phyloP scores from a whole-genome alignment of 64 coral and sea anemone genomes.

The Actinia tenebrosa region DNA sequence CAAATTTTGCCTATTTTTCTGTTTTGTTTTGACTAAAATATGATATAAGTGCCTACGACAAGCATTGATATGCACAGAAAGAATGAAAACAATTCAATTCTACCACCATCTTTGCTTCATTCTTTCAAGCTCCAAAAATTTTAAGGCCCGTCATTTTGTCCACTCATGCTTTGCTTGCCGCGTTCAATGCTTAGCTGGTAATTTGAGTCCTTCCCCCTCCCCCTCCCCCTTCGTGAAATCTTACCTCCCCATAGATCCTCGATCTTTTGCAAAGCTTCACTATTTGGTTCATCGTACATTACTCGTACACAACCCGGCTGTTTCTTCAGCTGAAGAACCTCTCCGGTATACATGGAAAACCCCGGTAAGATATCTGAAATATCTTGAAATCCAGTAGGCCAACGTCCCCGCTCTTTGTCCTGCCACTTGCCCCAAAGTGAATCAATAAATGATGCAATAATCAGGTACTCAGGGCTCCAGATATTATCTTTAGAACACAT shows the following conservation, averaged over 20 bases:
- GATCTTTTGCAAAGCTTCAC: neutral
- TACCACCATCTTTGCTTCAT: too few species aligned
- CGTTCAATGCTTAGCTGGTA: too few species aligned
- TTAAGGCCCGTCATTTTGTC: too few species aligned
- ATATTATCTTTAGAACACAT: constrained; percentile 44
- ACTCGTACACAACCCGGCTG: constrained; percentile 36
- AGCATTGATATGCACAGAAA: too few species aligned
- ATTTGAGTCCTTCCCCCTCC: too few species aligned
- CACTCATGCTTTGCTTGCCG: too few species aligned
- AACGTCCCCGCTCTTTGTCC: constrained; percentile 7
- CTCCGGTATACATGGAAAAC: constrained; percentile 2
- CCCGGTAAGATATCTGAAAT: constrained; percentile 24
- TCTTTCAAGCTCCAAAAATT: too few species aligned
- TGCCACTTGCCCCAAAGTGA: constrained; percentile 53
- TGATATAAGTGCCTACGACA: too few species aligned
- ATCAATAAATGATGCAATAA: constrained; percentile 43
- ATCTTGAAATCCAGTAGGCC: constrained; percentile 20
- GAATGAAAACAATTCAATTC: too few species aligned
- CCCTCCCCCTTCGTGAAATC: neutral
- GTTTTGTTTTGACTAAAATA: too few species aligned
- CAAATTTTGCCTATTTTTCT: too few species aligned
- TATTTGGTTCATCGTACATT: constrained; percentile 29
- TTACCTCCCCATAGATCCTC: neutral
- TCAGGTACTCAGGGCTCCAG: constrained; percentile 37
- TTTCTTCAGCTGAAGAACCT: constrained; percentile 17